A percentile compares a stretch with the other conserved stretches of the same genome.
Evolutionary conservation across 2,888 invertebrate species (phyloP).

Genomic region (Acronicta psi): DNA sequence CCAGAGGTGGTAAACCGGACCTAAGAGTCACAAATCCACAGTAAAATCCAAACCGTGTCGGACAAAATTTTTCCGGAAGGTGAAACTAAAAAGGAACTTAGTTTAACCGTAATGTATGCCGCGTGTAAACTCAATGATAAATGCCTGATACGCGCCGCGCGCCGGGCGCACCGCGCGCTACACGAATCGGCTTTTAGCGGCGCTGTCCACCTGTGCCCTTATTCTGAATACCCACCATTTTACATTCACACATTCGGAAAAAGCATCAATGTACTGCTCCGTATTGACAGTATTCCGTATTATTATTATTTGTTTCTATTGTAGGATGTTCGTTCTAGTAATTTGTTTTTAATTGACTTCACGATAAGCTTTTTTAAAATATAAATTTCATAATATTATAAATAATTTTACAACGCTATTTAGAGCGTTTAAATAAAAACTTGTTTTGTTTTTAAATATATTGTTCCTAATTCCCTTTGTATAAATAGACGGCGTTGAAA

Average conservation of each 20-base stretch:
- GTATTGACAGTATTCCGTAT: no score
- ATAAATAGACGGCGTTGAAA: no score
- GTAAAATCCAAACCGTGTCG: constrained; percentile 40
- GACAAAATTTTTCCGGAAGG: constrained; percentile 38
- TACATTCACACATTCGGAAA: constrained; percentile 47
- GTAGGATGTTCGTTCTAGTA: no score
- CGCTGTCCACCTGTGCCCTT: constrained; percentile 68
- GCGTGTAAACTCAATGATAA: constrained; percentile 70
- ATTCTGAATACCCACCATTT: constrained; percentile 51
- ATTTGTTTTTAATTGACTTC: no score
- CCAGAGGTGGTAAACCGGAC: no score
- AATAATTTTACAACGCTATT: no score
- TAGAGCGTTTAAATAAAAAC: no score
- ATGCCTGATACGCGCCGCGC: constrained; percentile 66
- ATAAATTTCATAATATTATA: no score
- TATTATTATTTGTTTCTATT: no score
- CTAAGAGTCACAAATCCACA: constrained; percentile 12
- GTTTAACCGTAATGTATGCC: constrained; percentile 70
- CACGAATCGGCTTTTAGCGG: constrained; percentile 72
- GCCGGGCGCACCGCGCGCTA: constrained; percentile 50
- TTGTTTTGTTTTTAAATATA: no score
- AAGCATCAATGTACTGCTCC: constrained; percentile 42
- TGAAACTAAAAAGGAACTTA: constrained; percentile 60
- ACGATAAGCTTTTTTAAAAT: no score
- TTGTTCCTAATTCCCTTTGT: no score